phyloP scores from a whole-genome alignment of 2,888 invertebrate genomes.

The Cantharis lateralis region DNA sequence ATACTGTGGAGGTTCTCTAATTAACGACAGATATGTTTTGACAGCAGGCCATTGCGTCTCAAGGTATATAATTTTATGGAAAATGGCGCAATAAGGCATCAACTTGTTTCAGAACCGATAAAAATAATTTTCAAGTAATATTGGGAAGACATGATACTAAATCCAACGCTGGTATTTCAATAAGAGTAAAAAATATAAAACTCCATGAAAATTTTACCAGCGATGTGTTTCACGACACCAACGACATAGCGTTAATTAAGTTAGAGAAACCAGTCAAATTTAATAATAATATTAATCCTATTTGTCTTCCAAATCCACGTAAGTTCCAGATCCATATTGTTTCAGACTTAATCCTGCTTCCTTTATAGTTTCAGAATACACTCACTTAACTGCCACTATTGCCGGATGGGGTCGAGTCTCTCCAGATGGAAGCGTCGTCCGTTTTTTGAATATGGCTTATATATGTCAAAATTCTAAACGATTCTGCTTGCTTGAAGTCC shows the following conservation, averaged over 20 bases:
- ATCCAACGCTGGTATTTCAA: slow-evolving; percentile 48
- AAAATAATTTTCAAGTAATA: slow-evolving; percentile 51
- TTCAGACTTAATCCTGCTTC: background rate
- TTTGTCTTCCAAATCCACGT: slow-evolving; percentile 62
- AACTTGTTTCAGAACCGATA: slow-evolving; percentile 53
- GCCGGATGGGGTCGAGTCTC: slow-evolving; percentile 63
- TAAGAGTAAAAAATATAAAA: slow-evolving; percentile 52
- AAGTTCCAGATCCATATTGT: background rate
- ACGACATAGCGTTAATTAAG: slow-evolving; percentile 64
- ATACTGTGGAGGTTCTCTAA: slow-evolving; percentile 62
- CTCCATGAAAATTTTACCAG: slow-evolving; percentile 60
- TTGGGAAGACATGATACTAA: slow-evolving; percentile 57
- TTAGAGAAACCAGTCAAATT: slow-evolving; percentile 56
- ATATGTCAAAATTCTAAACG: slow-evolving; percentile 56
- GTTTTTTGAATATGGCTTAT: slow-evolving; percentile 57
- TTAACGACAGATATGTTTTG: slow-evolving; percentile 61
- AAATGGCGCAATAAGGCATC: background rate
- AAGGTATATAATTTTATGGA: slow-evolving; percentile 53
- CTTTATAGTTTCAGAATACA: slow-evolving; percentile 55
- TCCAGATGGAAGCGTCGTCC: slow-evolving; percentile 53
- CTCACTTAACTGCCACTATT: slow-evolving; percentile 55
- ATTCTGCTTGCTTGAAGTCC: slow-evolving; percentile 53
- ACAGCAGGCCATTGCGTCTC: slow-evolving; percentile 65
- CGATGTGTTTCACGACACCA: slow-evolving; percentile 59
- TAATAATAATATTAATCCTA: slow-evolving; percentile 56